phyloP scores from a whole-genome alignment of 2,113 vertebrate genomes.

The Vidua macroura region DNA sequence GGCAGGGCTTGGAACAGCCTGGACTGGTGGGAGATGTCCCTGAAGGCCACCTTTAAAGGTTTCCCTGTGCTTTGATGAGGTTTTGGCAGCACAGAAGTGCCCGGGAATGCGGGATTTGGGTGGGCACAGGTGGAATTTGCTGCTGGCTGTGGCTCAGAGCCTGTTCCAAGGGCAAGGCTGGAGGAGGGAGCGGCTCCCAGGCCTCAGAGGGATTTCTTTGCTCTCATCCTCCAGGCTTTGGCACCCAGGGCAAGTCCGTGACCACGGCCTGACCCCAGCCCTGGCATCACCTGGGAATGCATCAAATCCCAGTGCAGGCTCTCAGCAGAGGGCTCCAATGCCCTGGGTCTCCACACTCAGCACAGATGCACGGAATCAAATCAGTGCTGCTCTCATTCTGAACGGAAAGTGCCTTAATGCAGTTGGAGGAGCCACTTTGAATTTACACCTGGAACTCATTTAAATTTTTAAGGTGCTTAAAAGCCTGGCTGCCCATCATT shows the following conservation, averaged over 20 bases:
- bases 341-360: not conserved
- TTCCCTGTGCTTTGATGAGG: not conserved
- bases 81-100: not conserved
- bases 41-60: not conserved
- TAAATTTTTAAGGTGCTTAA: slow-evolving; percentile 48
- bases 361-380: not conserved
- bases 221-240: not conserved
- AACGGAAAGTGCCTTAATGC: not conserved
- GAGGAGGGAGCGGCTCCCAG: not conserved
- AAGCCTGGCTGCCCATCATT: not conserved
- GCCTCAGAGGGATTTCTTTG: fast-evolving
- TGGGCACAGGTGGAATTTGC: fast-evolving
- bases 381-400: not conserved
- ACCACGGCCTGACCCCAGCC: not conserved
- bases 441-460: slow-evolving; percentile 22
- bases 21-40: not conserved
- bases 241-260: not conserved
- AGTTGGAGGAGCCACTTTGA: not conserved
- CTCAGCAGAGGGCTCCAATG: not conserved
- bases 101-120: not conserved
- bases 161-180: not conserved
- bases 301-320: not conserved
- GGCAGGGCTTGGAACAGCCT: not conserved
- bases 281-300: not conserved
- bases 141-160: not conserved